A percentile compares a stretch with the other conserved stretches of the same genome.
phyloP scores from a whole-genome alignment of 2,797 vertebrate species.

The Pristis pectinata region DNA sequence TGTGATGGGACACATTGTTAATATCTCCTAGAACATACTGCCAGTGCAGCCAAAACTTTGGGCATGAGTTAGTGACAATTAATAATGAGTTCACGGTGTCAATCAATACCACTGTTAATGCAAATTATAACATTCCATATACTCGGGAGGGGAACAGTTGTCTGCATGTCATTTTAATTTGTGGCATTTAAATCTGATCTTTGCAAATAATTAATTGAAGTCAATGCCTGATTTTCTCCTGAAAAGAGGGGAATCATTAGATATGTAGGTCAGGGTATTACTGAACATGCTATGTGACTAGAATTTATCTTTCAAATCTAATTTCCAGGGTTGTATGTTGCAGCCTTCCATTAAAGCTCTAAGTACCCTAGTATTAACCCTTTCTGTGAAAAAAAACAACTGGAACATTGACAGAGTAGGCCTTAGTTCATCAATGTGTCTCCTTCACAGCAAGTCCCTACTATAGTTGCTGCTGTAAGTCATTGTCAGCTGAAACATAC shows the following conservation, averaged over 20 bases:
- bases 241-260: slow-evolving; percentile 12
- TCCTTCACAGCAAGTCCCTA: not conserved
- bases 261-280: slow-evolving; percentile 25
- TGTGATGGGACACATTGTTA: not conserved
- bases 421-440: not conserved
- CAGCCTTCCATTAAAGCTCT: not conserved
- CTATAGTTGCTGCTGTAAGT: no score
- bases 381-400: not conserved
- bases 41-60: not conserved
- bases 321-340: not conserved
- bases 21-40: not conserved
- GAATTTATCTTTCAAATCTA: slow-evolving; percentile 20
- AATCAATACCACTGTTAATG: not conserved
- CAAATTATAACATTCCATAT: not conserved
- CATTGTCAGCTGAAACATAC: no score
- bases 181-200: not conserved
- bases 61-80: not conserved
- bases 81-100: not conserved
- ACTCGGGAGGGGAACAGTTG: not conserved
- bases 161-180: not conserved
- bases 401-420: not conserved
- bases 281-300: not conserved
- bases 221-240: slow-evolving; percentile 5
- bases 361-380: not conserved
- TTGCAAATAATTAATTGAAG: slow-evolving; percentile 1